Percentiles rank a stretch among this genome's conserved stretches.
phyloP scores from a whole-genome alignment of 1,140 invertebrate genomes.

The Pogonomyrmex barbatus region DNA sequence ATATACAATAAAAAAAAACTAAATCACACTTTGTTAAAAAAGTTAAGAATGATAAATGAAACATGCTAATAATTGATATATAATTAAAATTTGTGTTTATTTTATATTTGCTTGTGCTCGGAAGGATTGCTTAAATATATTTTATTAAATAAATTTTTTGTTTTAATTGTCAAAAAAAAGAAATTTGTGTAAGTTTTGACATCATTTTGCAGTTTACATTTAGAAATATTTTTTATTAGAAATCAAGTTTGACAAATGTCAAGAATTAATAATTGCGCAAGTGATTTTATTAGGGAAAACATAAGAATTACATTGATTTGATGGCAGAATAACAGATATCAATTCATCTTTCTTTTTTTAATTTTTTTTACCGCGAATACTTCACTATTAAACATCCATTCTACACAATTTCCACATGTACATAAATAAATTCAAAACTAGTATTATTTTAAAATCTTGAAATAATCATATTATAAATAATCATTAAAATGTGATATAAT shows the following conservation, averaged over 20 bases:
- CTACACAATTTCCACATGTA: background rate
- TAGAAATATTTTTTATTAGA: background rate
- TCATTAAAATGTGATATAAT: background rate
- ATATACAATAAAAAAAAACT: too few relatives aligned
- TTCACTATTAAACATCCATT: background rate
- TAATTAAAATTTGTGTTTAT: too few relatives aligned
- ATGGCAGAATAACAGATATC: background rate
- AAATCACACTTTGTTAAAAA: too few relatives aligned
- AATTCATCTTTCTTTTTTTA: background rate
- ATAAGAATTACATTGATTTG: background rate
- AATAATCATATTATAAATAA: background rate
- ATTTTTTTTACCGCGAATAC: background rate
- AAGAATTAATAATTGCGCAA: background rate
- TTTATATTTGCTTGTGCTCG: too few relatives aligned
- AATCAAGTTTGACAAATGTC: background rate
- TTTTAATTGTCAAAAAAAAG: too few relatives aligned
- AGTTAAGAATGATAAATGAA: too few relatives aligned
- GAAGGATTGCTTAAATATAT: too few relatives aligned
- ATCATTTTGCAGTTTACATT: background rate
- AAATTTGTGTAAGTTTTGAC: too few relatives aligned
- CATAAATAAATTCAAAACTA: background rate
- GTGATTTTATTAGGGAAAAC: background rate
- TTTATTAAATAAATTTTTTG: too few relatives aligned
- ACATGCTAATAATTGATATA: too few relatives aligned
- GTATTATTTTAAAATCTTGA: background rate